Evolutionary conservation across 1,140 invertebrate species (phyloP), one percentile per base, ranked within the genome.

Genomic region (Ylistrum balloti): DNA sequence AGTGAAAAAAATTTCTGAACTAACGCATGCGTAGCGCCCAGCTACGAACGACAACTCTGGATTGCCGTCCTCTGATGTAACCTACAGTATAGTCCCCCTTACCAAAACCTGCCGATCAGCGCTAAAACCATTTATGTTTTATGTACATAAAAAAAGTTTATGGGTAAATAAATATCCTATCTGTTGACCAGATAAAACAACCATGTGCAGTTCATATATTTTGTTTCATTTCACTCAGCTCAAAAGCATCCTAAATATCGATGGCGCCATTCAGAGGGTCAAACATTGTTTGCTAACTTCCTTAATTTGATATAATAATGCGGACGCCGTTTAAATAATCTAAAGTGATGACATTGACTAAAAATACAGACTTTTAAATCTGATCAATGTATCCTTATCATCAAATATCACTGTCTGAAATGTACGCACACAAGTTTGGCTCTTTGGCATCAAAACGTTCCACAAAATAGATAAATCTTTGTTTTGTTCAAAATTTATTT

Each of bases 201-300:
- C 28, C 56, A 28, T 28, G 22, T 28, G 2, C 7, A 28, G 56
- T 74, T 74, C 15, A 28, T 7, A 74, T 74, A 3, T n/a, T 28
- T 11, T 5, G 28, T 28, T 74, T n/a, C n/a, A 74, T 74, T 74
- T 74, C 22, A 28, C 9, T 74, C 22, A n/a, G 11, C 17, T 74
- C 22, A 28, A 74, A 74, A n/a, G 56, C n/a, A 28, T 45, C 9
- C 17, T 17, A 9, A 45, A 45, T 13, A 9, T 45, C n/a, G n/a
- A 28, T 74, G 56, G 56, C n/a, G 56, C 56, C 56, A n/a, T n/a
- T 74, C 28, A 28, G 41, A n/a, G 56, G 45, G 56, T 74, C 56
- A 74, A 28, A 74, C 22, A 13, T 45, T 45, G 41, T 45, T 45
- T 45, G 41, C n/a, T 1, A 28, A 17, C 17, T 9, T 74, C 9